phyloP scores from a whole-genome alignment of 2,797 vertebrate species.

The Spheniscus humboldti region DNA sequence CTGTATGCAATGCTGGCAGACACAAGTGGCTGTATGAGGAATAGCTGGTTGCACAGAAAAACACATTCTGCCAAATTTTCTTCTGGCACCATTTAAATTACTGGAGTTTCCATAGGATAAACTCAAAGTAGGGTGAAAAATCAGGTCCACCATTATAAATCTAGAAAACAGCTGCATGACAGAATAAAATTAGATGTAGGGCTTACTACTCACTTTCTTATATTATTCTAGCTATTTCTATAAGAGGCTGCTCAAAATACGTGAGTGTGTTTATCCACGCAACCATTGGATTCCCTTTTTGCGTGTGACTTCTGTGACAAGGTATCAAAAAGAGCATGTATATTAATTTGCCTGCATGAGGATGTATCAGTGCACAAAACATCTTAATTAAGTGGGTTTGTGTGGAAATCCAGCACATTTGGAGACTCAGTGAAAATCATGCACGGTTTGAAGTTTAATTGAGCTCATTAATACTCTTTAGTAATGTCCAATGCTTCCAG shows the following conservation, averaged over 20 bases:
- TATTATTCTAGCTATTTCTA: not conserved
- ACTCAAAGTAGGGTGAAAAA: not conserved
- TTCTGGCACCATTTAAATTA: not conserved
- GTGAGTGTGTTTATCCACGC: not conserved
- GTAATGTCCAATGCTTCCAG: not conserved
- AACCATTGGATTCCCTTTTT: not conserved
- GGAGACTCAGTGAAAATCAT: not conserved
- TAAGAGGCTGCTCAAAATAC: not conserved
- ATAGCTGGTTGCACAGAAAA: not conserved
- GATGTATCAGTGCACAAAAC: not conserved
- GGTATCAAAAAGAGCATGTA: not conserved
- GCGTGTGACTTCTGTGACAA: not conserved
- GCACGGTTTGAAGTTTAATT: not conserved
- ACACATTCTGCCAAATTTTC: not conserved
- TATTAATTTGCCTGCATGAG: not conserved
- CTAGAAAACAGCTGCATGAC: not conserved
- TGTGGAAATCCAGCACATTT: not conserved
- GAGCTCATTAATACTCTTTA: not conserved
- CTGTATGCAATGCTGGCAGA: not conserved
- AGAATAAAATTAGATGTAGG: not conserved
- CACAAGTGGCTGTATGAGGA: not conserved
- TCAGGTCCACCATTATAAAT: not conserved
- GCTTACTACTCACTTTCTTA: not conserved
- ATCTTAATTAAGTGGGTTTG: not conserved
- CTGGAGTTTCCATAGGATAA: not conserved